Conservation (phyloP, 2,888 invertebrate species). For the Pyrgus malvae region DNA sequence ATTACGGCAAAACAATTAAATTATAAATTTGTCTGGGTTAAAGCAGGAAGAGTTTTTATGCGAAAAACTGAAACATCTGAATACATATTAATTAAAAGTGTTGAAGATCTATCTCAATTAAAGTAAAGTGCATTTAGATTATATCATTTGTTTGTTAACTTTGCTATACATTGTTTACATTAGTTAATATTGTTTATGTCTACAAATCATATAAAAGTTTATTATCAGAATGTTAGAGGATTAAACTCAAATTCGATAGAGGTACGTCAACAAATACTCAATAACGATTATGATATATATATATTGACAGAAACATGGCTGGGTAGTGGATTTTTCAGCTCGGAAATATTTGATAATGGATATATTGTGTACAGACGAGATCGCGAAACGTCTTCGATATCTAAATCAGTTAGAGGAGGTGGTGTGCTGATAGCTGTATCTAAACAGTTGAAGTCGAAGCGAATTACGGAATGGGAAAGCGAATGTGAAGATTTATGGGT, state of each 20-base stretch:
- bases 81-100: neutral
- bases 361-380: conserved; percentile 30
- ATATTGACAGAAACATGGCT: conserved; percentile 24
- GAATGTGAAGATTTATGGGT: conserved; percentile 30
- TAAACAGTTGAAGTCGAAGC: conserved; percentile 13
- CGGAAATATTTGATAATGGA: conserved; percentile 24
- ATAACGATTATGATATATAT: conserved; percentile 2
- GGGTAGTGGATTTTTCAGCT: conserved; percentile 8
- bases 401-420: conserved; percentile 23
- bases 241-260: conserved; percentile 17
- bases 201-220: neutral
- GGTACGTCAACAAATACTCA: conserved; percentile 20
- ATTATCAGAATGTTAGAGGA: conserved; percentile 8
- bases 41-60: conserved; percentile 30
- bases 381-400: conserved; percentile 15
- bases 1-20: conserved; percentile 25
- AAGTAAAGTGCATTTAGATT: neutral
- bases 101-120: neutral
- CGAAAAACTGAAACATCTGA: conserved; percentile 30
- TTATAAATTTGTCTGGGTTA: conserved; percentile 30
- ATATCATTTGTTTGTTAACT: too few relatives aligned
- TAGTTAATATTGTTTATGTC: too few relatives aligned
- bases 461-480: conserved; percentile 28
- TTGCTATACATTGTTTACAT: too few relatives aligned
- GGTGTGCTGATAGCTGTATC: conserved; percentile 31